phyloP scores from a whole-genome alignment of 2,888 invertebrate genomes.

The Agonopterix subpropinquella region DNA sequence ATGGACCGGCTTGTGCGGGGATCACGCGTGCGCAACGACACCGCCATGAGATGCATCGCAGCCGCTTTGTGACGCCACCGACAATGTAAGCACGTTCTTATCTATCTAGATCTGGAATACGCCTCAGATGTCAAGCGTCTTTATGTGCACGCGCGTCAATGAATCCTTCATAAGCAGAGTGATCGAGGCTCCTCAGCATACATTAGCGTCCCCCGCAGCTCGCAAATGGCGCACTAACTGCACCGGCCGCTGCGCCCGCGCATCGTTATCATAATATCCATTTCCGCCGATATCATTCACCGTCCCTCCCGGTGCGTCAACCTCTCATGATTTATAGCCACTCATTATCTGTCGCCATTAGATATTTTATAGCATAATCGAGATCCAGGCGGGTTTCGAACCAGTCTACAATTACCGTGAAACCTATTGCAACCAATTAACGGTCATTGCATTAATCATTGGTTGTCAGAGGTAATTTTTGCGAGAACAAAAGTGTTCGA shows the following conservation, averaged over 20 bases:
- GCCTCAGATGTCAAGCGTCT: constrained; percentile 13
- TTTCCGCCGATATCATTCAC: constrained; percentile 46
- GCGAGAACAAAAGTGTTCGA: constrained; percentile 3
- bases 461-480: constrained; percentile 26
- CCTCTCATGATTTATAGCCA: constrained; percentile 38
- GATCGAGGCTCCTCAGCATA: constrained; percentile 19
- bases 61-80: constrained; percentile 8
- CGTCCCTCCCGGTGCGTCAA: constrained; percentile 27
- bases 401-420: constrained; percentile 23
- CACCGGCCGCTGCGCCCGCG: constrained; percentile 25
- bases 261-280: constrained; percentile 51
- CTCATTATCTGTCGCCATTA: constrained; percentile 40
- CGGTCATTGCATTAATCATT: constrained; percentile 36
- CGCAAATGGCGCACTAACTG: constrained; percentile 16
- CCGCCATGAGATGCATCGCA: constrained; percentile 4
- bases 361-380: constrained; percentile 37
- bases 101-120: not conserved
- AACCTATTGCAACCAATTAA: constrained; percentile 34
- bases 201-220: constrained; percentile 7
- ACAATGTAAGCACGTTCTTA: constrained; percentile 1
- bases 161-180: constrained; percentile 16
- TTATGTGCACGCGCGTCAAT: constrained; percentile 21
- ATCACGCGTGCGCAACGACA: constrained; percentile 2
- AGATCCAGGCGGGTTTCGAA: constrained; percentile 17
- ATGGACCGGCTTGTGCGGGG: constrained; percentile 10